Evolutionary conservation across 1,140 invertebrate species (phyloP).

Genomic region (Battus philenor): DNA sequence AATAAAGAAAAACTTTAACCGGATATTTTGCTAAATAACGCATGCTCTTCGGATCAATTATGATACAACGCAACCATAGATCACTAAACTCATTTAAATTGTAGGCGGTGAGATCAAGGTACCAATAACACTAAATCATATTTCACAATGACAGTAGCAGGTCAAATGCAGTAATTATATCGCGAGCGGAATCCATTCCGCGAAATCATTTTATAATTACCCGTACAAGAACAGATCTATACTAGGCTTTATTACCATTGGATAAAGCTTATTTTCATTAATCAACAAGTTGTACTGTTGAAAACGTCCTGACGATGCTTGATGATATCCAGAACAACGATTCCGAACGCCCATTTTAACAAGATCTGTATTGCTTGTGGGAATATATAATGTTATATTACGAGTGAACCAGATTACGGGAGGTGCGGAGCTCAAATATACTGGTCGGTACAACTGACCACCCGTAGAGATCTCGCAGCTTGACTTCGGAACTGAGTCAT

Average conservation of each 20-base stretch:
- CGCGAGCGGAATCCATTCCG: conserved; percentile 5
- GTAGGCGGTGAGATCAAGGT: not conserved
- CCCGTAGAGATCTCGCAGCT: conserved; percentile 47
- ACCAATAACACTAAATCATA: conserved; percentile 23
- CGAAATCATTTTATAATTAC: conserved; percentile 21
- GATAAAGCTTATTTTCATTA: conserved; percentile 23
- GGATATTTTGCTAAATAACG: too few relatives aligned
- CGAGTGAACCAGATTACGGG: conserved; percentile 10
- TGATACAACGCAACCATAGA: too few relatives aligned
- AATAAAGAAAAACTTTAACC: too few relatives aligned
- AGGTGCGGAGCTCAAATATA: conserved; percentile 18
- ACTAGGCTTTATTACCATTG: conserved; percentile 4
- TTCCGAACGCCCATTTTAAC: conserved; percentile 27
- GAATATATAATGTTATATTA: conserved; percentile 5
- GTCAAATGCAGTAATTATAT: conserved; percentile 33
- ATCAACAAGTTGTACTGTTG: conserved; percentile 4
- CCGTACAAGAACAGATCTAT: conserved; percentile 24
- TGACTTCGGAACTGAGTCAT: conserved; percentile 34
- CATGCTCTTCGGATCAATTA: too few relatives aligned
- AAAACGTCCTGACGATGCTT: conserved; percentile 25
- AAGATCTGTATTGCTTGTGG: conserved; percentile 23
- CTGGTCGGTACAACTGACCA: conserved; percentile 29
- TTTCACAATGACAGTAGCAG: conserved; percentile 32
- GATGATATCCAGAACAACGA: conserved; percentile 38
- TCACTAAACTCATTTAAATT: not conserved